A percentile compares a stretch with the other conserved stretches of the same genome.
phyloP scores from a whole-genome alignment of 2,888 invertebrate species.

The Barypeithes pellucidus region DNA sequence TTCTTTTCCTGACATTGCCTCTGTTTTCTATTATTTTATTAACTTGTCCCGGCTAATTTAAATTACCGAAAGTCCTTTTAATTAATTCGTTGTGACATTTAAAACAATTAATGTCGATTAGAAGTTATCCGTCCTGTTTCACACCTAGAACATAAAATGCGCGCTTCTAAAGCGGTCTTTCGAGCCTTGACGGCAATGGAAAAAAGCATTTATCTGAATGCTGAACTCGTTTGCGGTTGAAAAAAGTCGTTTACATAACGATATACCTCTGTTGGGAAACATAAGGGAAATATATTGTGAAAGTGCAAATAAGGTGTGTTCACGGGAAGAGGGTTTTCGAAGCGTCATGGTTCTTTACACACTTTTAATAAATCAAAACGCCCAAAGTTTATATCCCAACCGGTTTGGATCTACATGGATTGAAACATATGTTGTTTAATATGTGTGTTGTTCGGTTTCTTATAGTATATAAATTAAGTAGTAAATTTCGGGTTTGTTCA shows the following conservation, averaged over 20 bases:
- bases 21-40: background rate
- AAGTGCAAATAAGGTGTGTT: slow-evolving; percentile 1
- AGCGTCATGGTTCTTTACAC: too few relatives aligned
- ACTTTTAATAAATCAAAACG: too few relatives aligned
- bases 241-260: slow-evolving; percentile 19
- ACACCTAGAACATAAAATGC: slow-evolving; percentile 7
- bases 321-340: too few relatives aligned
- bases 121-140: background rate
- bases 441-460: too few relatives aligned
- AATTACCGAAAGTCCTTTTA: background rate
- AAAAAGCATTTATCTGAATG: slow-evolving; percentile 19
- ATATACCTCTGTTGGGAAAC: slow-evolving; percentile 9
- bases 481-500: too few relatives aligned
- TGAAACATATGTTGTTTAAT: too few relatives aligned
- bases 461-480: too few relatives aligned
- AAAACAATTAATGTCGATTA: slow-evolving; percentile 20
- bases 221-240: slow-evolving; percentile 9
- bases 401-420: too few relatives aligned
- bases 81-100: slow-evolving; percentile 8
- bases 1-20: background rate
- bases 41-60: background rate
- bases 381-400: too few relatives aligned
- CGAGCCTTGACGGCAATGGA: background rate
- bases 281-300: background rate
- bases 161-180: slow-evolving; percentile 9